Evolutionary conservation across 2,797 vertebrate species (phyloP), one percentile per base, ranked within the genome.

Genomic region (Sciurus carolinensis): DNA sequence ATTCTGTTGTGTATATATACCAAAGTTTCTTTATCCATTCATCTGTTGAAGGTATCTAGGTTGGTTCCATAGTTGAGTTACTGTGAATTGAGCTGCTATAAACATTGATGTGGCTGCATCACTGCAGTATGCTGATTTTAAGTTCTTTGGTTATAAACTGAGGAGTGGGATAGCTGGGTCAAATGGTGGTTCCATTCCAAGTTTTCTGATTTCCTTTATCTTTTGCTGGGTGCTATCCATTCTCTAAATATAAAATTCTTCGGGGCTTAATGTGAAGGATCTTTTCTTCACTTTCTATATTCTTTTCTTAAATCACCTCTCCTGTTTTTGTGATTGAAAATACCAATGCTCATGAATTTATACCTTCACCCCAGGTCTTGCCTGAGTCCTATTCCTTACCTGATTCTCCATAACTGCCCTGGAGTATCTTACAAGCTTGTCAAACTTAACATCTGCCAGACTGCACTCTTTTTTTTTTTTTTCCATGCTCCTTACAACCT

Each of bases 231-330:
- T 57, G 71, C 17, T 76, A n/a, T 73, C 30, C 15, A 73, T 59
- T 88, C 44, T 54, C 59, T 86, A 88, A 52, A 69, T 50, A 66
- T 26, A n/a, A 88, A 85, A 77, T 95, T 62, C n/a, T 93, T 81
- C 24, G 42, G 62, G 71, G 8, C 39, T 77, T 92, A 50, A 67
- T 44, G 20, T 72, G 50, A 93, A 73, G 42, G 26, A 39, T 24
- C 18, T 72, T 85, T 88, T 44, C 42, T 90, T 57, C 39, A 76
- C 42, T 90, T 77, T 69, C 66, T 80, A 30, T 47, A 44, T 69
- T 62, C 18, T 94, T 82, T 85, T 93, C 50, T 82, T 81, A 81
- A 94, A 89, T 73, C 2, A 69, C 26, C 30, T 90, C 86, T 88
- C 72, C 30, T 85, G 36, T 72, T 83, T 42, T 75, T 84, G 9